Conservation (phyloP, 2,888 invertebrate species). For the Slavum lentiscoides region DNA sequence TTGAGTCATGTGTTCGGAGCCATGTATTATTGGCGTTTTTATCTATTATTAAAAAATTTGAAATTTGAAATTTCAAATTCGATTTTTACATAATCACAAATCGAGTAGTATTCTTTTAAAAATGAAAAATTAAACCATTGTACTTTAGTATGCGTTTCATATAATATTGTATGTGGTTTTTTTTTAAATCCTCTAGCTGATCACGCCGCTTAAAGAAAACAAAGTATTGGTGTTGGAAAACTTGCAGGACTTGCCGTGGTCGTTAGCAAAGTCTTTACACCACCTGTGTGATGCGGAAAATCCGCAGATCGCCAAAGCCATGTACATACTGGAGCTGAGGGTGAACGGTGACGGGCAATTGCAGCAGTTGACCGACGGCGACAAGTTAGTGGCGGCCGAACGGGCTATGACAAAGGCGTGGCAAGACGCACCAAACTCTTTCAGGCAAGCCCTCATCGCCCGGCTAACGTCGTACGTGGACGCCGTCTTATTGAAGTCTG, state of each 20-base stretch:
- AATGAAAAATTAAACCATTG: too few species aligned
- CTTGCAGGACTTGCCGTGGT: conserved; percentile 47
- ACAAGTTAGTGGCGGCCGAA: conserved; percentile 2
- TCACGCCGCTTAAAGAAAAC: conserved; percentile 1
- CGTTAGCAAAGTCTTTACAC: conserved; percentile 10
- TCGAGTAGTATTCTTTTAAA: too few species aligned
- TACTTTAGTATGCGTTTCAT: neutral
- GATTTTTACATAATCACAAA: too few species aligned
- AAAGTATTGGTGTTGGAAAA: conserved; percentile 39
- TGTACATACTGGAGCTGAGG: conserved; percentile 19
- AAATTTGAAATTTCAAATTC: too few species aligned
- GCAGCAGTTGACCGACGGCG: neutral
- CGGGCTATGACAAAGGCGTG: neutral
- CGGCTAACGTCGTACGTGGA: conserved; percentile 22
- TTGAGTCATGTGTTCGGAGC: too few species aligned
- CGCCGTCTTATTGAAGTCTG: neutral
- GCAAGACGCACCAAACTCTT: neutral
- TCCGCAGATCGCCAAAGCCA: conserved; percentile 21
- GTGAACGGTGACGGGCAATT: neutral
- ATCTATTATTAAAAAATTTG: too few species aligned
- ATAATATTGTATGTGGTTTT: neutral
- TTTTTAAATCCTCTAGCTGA: conserved; percentile 4
- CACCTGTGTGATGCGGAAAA: conserved; percentile 17
- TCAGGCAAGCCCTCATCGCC: neutral
- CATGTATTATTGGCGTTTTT: too few species aligned